These are phyloP conservation scores for Sphenopsis melanotis DNA, from an alignment of 2,797 vertebrate genomes.

Conservation along the genomic window DNA sequence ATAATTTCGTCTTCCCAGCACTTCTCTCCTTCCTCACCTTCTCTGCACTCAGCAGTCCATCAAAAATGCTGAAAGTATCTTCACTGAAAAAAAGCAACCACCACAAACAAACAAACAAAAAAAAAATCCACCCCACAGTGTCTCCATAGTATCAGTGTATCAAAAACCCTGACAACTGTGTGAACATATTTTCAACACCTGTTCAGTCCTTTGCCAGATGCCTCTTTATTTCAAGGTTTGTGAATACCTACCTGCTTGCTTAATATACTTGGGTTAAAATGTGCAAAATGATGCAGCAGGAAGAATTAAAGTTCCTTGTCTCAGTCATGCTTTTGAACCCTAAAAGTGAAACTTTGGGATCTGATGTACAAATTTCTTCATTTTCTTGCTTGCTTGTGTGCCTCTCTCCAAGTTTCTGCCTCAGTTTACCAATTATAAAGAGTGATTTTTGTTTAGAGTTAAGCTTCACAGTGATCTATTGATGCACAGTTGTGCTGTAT, in stretches of 20 bases:
- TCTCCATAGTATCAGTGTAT: not conserved
- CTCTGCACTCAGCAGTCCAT: not conserved
- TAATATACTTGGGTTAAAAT: not conserved
- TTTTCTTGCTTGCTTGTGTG: not conserved
- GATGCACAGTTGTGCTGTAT: not conserved
- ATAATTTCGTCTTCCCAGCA: not conserved
- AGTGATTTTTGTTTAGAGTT: not conserved
- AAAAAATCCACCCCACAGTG: no score
- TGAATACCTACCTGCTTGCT: not conserved
- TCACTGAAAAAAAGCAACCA: not conserved
- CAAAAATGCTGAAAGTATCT: not conserved
- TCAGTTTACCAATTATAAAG: not conserved
- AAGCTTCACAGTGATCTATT: not conserved
- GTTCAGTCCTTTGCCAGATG: constrained; percentile 30
- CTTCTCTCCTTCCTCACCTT: not conserved
- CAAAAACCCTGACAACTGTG: not conserved
- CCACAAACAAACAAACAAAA: not conserved
- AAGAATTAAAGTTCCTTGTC: not conserved
- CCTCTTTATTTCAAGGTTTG: not conserved
- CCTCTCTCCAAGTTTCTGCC: not conserved
- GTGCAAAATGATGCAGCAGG: not conserved
- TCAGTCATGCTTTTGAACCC: not conserved
- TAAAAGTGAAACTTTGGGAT: not conserved
- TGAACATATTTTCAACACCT: constrained; percentile 42
- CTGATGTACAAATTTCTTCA: not conserved